A percentile compares a stretch with the other conserved stretches of the same genome.
These are phyloP conservation scores for Anguilla pacifica DNA, from an alignment of 2,797 vertebrate genomes.

Conservation along the genomic window DNA sequence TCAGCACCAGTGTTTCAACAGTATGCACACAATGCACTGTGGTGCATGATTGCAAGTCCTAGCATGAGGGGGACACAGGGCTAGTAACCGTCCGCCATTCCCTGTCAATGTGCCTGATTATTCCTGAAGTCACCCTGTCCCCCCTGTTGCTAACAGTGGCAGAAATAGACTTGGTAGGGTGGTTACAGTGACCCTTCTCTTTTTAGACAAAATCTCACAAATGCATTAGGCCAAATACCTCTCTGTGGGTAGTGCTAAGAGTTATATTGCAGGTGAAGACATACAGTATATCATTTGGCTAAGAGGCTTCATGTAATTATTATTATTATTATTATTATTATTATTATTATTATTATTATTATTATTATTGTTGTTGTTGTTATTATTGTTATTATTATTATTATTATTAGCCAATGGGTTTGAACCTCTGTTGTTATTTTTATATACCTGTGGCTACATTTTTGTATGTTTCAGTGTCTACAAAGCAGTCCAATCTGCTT, in stretches of 20 bases:
- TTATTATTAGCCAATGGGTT: not conserved
- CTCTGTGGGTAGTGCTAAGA: not conserved
- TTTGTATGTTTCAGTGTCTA: slow-evolving; percentile 10
- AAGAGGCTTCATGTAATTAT: not conserved
- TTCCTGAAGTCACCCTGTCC: slow-evolving; percentile 22
- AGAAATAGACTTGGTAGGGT: slow-evolving; percentile 40
- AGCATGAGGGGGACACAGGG: slow-evolving; percentile 38
- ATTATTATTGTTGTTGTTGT: too few relatives aligned
- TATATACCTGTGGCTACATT: not conserved
- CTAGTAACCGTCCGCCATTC: slow-evolving; percentile 46
- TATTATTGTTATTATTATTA: not conserved
- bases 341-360: not conserved
- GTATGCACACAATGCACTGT: slow-evolving; percentile 12
- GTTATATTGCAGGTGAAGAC: not conserved
- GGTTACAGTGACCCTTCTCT: slow-evolving; percentile 52
- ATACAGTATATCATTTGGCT: not conserved
- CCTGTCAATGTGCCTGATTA: slow-evolving; percentile 45
- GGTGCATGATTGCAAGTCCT: not conserved
- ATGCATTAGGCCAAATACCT: not conserved
- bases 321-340: too few relatives aligned
- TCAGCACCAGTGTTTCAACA: not conserved
- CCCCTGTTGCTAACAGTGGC: slow-evolving; percentile 32
- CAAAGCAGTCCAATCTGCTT: not conserved
- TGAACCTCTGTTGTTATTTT: not conserved
- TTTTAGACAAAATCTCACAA: slow-evolving; percentile 52